Conservation (phyloP, 2,888 invertebrate species). For the Drosophila peninsularis region DNA sequence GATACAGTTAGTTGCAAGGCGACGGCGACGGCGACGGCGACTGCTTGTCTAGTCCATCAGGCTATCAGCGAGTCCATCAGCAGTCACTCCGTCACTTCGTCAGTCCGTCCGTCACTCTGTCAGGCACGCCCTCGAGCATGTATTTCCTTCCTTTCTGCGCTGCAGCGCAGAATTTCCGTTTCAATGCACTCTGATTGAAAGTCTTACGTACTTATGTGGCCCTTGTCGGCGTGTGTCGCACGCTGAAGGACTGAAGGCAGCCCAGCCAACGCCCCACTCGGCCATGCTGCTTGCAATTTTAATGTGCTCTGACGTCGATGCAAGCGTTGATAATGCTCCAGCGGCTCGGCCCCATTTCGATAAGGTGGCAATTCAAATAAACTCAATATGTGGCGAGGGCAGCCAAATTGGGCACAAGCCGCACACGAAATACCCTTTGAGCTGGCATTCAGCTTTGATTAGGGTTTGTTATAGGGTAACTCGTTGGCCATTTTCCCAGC, state of each 20-base stretch:
- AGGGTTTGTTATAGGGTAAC: too few relatives aligned
- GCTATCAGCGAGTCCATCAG: conserved; percentile 23
- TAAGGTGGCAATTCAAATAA: conserved; percentile 56
- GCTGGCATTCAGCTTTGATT: too few relatives aligned
- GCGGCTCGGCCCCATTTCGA: conserved; percentile 56
- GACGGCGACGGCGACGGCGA: neutral
- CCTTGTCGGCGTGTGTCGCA: conserved; percentile 39
- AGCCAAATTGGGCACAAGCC: conserved; percentile 7
- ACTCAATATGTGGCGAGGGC: conserved; percentile 30
- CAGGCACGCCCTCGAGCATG: conserved; percentile 59
- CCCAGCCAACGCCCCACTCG: conserved; percentile 12
- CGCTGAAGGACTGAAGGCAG: conserved; percentile 40
- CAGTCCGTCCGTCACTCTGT: conserved; percentile 17
- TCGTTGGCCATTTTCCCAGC: conserved; percentile 19
- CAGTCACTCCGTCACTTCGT: neutral
- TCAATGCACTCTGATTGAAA: conserved; percentile 77
- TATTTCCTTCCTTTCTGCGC: conserved; percentile 75
- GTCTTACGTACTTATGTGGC: conserved; percentile 64
- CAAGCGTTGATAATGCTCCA: conserved; percentile 59
- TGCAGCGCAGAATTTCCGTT: conserved; percentile 79
- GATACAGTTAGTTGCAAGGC: conserved; percentile 56
- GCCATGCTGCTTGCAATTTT: conserved; percentile 67
- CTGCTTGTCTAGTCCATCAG: conserved; percentile 30
- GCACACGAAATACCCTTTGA: conserved; percentile 17
- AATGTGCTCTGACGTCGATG: conserved; percentile 74